phyloP scores from a whole-genome alignment of 1,140 invertebrate species.

The Drosophila erecta region DNA sequence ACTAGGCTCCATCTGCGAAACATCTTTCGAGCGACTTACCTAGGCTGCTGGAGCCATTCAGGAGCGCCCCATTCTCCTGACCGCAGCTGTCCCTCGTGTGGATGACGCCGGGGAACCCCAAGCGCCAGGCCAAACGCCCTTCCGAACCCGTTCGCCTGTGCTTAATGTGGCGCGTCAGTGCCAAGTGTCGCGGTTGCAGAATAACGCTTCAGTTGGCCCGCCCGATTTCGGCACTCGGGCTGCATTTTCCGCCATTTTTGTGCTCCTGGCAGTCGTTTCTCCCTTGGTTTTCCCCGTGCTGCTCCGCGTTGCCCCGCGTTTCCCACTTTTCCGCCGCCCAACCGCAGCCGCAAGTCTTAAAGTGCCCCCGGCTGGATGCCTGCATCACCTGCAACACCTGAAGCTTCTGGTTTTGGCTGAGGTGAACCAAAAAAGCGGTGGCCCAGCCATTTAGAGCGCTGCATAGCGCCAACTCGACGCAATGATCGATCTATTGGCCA shows the following conservation, averaged over 20 bases:
- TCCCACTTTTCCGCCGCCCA: conserved; percentile 6
- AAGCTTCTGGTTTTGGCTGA: conserved; percentile 19
- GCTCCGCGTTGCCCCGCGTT: not conserved
- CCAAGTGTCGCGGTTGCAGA: conserved; percentile 75
- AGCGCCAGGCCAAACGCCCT: not conserved
- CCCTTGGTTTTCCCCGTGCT: not conserved
- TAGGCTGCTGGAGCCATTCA: not conserved
- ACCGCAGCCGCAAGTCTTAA: conserved; percentile 48
- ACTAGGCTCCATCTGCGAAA: too few relatives aligned
- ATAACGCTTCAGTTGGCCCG: conserved; percentile 64
- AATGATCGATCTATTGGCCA: conserved; percentile 47
- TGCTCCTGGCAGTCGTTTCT: conserved; percentile 16
- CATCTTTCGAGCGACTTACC: not conserved
- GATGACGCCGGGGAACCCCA: conserved; percentile 1
- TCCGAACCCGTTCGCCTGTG: conserved; percentile 61
- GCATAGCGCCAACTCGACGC: not conserved
- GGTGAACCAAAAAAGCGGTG: conserved; percentile 33
- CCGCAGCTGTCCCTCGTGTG: conserved; percentile 1
- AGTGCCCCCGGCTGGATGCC: conserved; percentile 31
- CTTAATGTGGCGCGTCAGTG: conserved; percentile 74
- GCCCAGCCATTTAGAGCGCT: conserved; percentile 25
- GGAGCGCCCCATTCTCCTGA: not conserved
- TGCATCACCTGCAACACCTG: conserved; percentile 33
- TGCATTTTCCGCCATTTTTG: conserved; percentile 38
- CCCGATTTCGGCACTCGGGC: conserved; percentile 40